These are phyloP conservation scores for Phataginus tetradactyla DNA, from an alignment of 2,797 vertebrate genomes.

Conservation along the genomic window DNA sequence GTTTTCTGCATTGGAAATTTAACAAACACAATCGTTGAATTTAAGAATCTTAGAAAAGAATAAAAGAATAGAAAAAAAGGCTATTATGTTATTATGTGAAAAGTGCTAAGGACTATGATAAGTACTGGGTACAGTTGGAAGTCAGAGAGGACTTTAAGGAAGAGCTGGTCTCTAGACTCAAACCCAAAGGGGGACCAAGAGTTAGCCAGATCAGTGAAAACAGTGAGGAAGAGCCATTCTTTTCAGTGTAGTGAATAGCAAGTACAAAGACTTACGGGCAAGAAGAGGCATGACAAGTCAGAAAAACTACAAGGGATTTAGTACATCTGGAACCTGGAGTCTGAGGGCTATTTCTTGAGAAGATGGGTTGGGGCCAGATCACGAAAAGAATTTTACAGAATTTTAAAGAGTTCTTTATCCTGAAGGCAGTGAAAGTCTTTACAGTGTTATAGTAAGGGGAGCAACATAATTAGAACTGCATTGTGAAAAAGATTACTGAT, in stretches of 20 bases:
- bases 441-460: neutral
- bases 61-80: neutral
- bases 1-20: neutral
- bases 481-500: neutral
- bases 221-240: neutral
- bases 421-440: neutral
- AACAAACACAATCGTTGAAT: neutral
- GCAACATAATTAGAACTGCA: neutral
- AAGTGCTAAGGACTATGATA: neutral
- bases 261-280: neutral
- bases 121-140: neutral
- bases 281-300: neutral
- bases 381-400: neutral
- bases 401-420: neutral
- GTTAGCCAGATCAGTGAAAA: neutral
- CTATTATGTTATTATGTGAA: neutral
- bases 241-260: neutral
- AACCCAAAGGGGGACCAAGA: neutral
- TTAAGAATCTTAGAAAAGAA: neutral
- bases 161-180: neutral
- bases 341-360: neutral
- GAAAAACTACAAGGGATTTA: neutral
- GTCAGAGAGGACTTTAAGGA: neutral
- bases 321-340: neutral
- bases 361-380: neutral